Evolutionary conservation across 2,113 vertebrate genomes (phyloP).

Genomic region (Charina bottae): DNA sequence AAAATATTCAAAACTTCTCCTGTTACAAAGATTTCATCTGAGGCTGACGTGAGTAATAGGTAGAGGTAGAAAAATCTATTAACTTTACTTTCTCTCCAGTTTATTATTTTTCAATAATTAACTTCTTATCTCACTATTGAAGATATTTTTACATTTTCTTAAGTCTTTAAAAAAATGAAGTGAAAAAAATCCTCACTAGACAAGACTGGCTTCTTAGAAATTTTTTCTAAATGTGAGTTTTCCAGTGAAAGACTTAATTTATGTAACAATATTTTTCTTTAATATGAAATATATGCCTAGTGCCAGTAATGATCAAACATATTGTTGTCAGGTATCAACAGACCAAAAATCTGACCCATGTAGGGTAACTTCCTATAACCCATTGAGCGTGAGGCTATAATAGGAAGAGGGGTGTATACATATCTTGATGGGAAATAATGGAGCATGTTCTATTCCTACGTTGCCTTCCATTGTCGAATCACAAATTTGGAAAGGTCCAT

Average conservation of each 20-base stretch:
- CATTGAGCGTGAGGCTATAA: neutral
- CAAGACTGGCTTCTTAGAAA: neutral
- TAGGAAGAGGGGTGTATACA: neutral
- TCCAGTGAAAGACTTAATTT: neutral
- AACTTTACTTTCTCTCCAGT: neutral
- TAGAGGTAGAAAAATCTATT: neutral
- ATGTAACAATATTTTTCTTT: neutral
- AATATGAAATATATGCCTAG: neutral
- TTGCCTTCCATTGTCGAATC: neutral
- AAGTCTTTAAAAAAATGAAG: neutral
- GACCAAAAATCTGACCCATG: neutral
- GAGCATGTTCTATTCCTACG: neutral
- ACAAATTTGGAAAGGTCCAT: neutral
- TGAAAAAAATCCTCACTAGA: neutral
- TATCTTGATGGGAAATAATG: neutral
- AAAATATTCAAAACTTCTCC: neutral
- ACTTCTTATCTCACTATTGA: neutral
- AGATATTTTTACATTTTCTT: neutral
- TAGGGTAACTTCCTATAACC: neutral
- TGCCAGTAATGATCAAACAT: neutral
- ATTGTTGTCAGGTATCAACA: neutral
- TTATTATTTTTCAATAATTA: neutral
- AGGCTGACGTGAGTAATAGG: neutral
- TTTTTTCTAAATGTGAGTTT: neutral
- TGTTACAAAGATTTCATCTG: neutral